Evolutionary conservation across 1,140 invertebrate genomes (phyloP).

Genomic region (Platyscapa corneri): DNA sequence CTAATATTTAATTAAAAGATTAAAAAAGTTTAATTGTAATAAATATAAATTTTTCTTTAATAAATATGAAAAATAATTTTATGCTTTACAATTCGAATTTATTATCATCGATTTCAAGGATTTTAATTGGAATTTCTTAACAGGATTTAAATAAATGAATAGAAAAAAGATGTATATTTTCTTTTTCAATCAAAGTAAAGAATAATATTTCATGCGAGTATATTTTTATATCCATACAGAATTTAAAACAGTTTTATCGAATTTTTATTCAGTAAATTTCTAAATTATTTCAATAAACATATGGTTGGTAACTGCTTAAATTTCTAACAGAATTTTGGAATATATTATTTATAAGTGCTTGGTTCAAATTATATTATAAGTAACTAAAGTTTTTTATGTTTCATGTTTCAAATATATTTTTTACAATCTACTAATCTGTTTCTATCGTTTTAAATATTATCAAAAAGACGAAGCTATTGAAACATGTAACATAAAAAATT

Average conservation of each 20-base stretch:
- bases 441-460: not conserved
- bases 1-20: not conserved
- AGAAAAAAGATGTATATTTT: not conserved
- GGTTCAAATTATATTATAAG: not conserved
- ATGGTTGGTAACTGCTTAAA: too few relatives aligned
- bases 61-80: not conserved
- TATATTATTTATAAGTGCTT: too few relatives aligned
- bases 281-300: too few relatives aligned
- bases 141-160: too few relatives aligned
- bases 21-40: not conserved
- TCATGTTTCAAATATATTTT: not conserved
- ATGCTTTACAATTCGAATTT: not conserved
- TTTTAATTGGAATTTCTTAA: not conserved
- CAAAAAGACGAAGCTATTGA: not conserved
- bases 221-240: not conserved
- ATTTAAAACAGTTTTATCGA: not conserved
- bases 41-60: not conserved
- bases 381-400: not conserved
- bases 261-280: too few relatives aligned
- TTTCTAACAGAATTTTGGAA: too few relatives aligned
- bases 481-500: not conserved
- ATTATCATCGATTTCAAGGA: not conserved
- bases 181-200: not conserved
- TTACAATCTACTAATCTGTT: too few relatives aligned
- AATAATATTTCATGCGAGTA: not conserved